Evolutionary conservation across 2,888 invertebrate species (phyloP).

Genomic region (Gerris lacustris): DNA sequence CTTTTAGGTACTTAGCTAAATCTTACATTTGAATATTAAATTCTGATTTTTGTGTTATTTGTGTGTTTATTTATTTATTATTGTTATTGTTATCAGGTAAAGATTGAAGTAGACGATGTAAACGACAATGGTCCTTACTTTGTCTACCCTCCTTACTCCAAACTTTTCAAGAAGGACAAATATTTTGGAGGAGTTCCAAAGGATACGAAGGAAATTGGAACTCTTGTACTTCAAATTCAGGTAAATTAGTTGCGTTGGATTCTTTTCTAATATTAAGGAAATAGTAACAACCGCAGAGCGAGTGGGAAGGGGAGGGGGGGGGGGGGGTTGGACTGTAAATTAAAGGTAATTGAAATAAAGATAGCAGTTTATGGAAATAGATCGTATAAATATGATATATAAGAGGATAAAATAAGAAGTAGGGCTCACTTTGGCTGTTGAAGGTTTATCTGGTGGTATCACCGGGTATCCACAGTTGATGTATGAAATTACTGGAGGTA

Average conservation of each 20-base stretch:
- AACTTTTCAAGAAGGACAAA: slow-evolving; percentile 40
- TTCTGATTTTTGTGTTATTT: too few relatives aligned
- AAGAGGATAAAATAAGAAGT: too few relatives aligned
- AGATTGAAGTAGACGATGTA: slow-evolving; percentile 70
- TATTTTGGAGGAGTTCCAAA: slow-evolving; percentile 69
- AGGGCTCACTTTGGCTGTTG: too few relatives aligned
- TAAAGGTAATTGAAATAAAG: background rate
- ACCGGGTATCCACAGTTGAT: too few relatives aligned
- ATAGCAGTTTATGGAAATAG: background rate
- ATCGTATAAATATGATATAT: too few relatives aligned
- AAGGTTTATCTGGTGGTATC: too few relatives aligned
- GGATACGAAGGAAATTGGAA: slow-evolving; percentile 55
- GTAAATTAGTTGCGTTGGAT: slow-evolving; percentile 37
- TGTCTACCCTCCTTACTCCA: slow-evolving; percentile 54
- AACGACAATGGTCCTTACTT: slow-evolving; percentile 85
- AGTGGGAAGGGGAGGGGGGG: background rate
- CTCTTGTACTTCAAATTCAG: slow-evolving; percentile 65
- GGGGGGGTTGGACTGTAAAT: background rate
- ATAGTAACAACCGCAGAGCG: too few relatives aligned
- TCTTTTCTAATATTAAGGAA: slow-evolving; percentile 2
- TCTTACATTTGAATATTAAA: too few relatives aligned
- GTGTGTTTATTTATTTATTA: too few relatives aligned
- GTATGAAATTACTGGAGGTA: too few relatives aligned
- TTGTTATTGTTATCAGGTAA: slow-evolving; percentile 41
- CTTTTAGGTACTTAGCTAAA: too few relatives aligned